Evolutionary conservation across 1,140 invertebrate species (phyloP).

Genomic region (Listronotus oregonensis): DNA sequence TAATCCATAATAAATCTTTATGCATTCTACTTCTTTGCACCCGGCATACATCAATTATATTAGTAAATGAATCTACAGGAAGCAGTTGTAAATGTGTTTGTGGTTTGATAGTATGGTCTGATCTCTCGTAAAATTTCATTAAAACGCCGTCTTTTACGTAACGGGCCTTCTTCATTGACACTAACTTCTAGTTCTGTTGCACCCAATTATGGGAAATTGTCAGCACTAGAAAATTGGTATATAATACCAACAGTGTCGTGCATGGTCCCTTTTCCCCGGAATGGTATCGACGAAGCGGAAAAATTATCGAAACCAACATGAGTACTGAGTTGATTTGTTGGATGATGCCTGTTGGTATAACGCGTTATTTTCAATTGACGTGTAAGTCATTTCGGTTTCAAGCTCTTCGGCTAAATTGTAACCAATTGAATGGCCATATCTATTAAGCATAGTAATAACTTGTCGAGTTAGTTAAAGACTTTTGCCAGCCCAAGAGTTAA

Average conservation of each 20-base stretch:
- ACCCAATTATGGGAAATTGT: constrained; percentile 58
- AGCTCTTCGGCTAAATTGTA: constrained; percentile 52
- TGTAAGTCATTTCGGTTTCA: constrained; percentile 50
- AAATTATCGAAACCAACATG: too few species aligned
- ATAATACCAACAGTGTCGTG: too few species aligned
- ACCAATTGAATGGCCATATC: constrained; percentile 49
- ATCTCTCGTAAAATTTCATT: too few species aligned
- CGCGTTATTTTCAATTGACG: constrained; percentile 23
- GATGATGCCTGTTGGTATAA: constrained; percentile 46
- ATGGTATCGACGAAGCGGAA: too few species aligned
- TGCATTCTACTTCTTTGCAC: constrained; percentile 39
- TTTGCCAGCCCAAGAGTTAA: constrained; percentile 50
- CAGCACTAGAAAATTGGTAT: too few species aligned
- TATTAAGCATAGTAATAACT: constrained; percentile 51
- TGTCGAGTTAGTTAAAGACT: constrained; percentile 49
- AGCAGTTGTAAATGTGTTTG: too few species aligned
- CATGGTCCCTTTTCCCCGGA: too few species aligned
- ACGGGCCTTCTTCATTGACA: constrained; percentile 19
- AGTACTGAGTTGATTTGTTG: constrained; percentile 24
- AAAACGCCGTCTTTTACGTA: constrained; percentile 40
- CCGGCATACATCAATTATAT: constrained; percentile 30
- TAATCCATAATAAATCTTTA: constrained; percentile 50
- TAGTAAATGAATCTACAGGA: constrained; percentile 25
- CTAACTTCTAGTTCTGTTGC: constrained; percentile 26
- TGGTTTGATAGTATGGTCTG: too few species aligned